Evolutionary conservation across 2,888 invertebrate species (phyloP).

Genomic region (Mongoloraphidia duomilia): DNA sequence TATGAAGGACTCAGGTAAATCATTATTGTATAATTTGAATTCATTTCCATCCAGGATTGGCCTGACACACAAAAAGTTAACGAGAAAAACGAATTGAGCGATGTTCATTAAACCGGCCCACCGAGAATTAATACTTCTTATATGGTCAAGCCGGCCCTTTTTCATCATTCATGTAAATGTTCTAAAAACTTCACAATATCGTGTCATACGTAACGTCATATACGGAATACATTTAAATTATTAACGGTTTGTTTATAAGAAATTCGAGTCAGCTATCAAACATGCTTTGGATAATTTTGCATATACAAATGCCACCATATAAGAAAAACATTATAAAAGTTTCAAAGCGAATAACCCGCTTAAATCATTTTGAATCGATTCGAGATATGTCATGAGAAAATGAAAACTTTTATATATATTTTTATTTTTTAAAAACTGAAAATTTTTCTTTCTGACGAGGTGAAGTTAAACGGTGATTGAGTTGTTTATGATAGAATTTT

Average conservation of each 20-base stretch:
- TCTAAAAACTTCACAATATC: no score
- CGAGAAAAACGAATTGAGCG: no score
- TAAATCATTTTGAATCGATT: not conserved
- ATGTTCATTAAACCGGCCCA: no score
- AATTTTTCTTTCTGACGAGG: not conserved
- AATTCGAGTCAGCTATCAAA: slow-evolving; percentile 38
- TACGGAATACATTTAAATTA: no score
- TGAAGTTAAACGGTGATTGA: no score
- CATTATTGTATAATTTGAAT: slow-evolving; percentile 1
- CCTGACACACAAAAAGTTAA: no score
- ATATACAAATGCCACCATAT: slow-evolving; percentile 50
- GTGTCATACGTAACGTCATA: no score
- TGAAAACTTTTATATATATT: not conserved
- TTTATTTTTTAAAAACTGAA: not conserved
- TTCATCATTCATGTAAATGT: no score
- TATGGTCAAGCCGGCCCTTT: no score
- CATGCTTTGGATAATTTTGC: slow-evolving; percentile 46
- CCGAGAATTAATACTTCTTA: no score
- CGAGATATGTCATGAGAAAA: not conserved
- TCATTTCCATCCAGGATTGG: not conserved
- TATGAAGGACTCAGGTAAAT: slow-evolving; percentile 48
- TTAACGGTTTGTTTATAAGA: slow-evolving; percentile 9
- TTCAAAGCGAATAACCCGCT: not conserved
- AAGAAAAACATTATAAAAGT: not conserved
- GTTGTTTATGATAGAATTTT: no score